Evolutionary conservation across 2,113 vertebrate genomes (phyloP).

Genomic region (Mormoops blainvillei): DNA sequence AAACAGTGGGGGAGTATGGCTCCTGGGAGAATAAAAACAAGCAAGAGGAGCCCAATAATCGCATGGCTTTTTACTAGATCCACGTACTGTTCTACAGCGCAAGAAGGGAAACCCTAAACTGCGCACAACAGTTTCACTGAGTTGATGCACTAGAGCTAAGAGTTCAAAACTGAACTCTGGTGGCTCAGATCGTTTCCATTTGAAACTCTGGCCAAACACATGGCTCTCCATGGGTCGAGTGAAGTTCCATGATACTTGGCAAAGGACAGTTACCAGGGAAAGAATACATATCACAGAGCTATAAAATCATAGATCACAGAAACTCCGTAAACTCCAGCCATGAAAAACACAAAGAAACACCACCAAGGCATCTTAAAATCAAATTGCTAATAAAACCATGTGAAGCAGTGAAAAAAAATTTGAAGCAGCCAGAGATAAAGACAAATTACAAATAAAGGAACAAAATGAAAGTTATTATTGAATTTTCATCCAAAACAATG

Average conservation of each 20-base stretch:
- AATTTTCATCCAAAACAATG: not conserved
- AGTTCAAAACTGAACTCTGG: not conserved
- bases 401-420: not conserved
- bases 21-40: not conserved
- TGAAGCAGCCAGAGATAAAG: not conserved
- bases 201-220: not conserved
- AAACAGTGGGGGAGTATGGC: not conserved
- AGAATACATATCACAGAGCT: not conserved
- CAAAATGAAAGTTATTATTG: slow-evolving; percentile 1
- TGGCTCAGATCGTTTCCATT: not conserved
- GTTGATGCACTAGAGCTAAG: not conserved
- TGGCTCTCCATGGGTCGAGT: not conserved
- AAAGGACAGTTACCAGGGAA: not conserved
- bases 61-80: not conserved
- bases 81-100: not conserved
- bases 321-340: not conserved
- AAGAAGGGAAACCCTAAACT: not conserved
- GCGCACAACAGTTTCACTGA: not conserved
- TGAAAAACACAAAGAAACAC: not conserved
- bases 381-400: not conserved
- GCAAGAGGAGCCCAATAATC: not conserved
- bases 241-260: not conserved
- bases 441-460: not conserved
- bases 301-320: not conserved
- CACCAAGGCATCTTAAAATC: not conserved